phyloP scores from a whole-genome alignment of 2,888 invertebrate species.

The Standfussiana lucernea region DNA sequence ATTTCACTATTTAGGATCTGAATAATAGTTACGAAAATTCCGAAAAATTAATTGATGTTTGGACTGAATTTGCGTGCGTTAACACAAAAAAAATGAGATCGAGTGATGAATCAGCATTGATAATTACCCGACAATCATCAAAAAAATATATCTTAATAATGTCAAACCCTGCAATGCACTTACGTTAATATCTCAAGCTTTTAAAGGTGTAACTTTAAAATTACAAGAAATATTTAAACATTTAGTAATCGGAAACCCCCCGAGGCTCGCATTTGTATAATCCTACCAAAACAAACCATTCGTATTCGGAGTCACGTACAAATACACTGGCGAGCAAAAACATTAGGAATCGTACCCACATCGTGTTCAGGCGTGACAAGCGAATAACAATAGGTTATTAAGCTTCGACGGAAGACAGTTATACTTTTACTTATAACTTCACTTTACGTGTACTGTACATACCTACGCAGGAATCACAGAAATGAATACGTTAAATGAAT shows the following conservation, averaged over 20 bases:
- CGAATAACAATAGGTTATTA: constrained; percentile 61
- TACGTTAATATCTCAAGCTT: not conserved
- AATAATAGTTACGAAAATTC: too few species aligned
- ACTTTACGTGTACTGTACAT: not conserved
- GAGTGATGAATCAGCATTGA: not conserved
- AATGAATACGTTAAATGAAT: not conserved
- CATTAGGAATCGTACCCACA: constrained; percentile 34
- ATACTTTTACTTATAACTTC: constrained; percentile 48
- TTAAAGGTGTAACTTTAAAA: not conserved
- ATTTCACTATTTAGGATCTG: too few species aligned
- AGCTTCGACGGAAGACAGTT: constrained; percentile 31
- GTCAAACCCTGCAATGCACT: not conserved
- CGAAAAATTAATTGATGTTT: too few species aligned
- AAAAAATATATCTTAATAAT: not conserved
- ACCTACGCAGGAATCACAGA: not conserved
- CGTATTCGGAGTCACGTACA: constrained; percentile 51
- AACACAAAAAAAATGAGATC: too few species aligned
- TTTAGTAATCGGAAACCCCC: not conserved
- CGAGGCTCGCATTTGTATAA: constrained; percentile 21
- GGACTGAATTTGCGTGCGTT: too few species aligned
- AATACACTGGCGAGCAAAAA: constrained; percentile 18
- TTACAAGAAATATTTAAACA: constrained; percentile 12
- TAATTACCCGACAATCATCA: not conserved
- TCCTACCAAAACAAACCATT: constrained; percentile 39
- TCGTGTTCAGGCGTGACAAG: constrained; percentile 44